Evolutionary conservation across 2,113 vertebrate genomes (phyloP).

Genomic region (Procavia capensis): DNA sequence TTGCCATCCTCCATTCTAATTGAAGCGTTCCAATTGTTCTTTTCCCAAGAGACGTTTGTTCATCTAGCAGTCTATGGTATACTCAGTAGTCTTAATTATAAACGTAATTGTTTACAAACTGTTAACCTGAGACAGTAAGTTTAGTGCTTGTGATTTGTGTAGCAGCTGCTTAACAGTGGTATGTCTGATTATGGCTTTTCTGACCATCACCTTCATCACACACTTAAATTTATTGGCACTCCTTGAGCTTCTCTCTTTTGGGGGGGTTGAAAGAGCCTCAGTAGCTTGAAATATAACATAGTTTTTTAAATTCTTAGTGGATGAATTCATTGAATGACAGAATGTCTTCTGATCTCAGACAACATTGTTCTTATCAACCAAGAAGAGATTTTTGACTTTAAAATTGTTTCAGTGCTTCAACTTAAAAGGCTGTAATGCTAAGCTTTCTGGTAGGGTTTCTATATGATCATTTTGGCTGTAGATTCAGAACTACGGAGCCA

Average conservation of each 20-base stretch:
- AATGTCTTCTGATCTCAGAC: slow-evolving; percentile 41
- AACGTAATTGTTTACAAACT: slow-evolving; percentile 28
- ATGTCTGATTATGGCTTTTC: slow-evolving; percentile 36
- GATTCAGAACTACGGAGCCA: slow-evolving; percentile 40
- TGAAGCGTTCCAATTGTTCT: no score
- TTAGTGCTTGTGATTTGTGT: background rate
- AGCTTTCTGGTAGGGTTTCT: slow-evolving; percentile 38
- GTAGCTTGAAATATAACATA: slow-evolving; percentile 48
- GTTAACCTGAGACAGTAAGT: slow-evolving; percentile 36
- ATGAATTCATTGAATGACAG: slow-evolving; percentile 50
- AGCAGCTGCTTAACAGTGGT: background rate
- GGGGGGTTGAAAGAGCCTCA: slow-evolving; percentile 27
- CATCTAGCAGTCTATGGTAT: no score
- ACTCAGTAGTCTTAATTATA: no score
- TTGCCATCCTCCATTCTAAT: no score
- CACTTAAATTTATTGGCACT: background rate
- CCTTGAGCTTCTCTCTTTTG: slow-evolving; percentile 18
- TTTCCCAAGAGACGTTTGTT: no score
- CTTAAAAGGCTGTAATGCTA: background rate
- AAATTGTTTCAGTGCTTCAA: slow-evolving; percentile 21
- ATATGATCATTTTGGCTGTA: background rate
- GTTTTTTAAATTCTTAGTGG: slow-evolving; percentile 56
- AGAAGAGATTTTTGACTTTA: slow-evolving; percentile 33
- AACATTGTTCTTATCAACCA: slow-evolving; percentile 28
- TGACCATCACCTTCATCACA: background rate